A percentile compares a stretch with the other conserved stretches of the same genome.
Evolutionary conservation across 2,113 vertebrate species (phyloP).

Genomic region (Cebus imitator): DNA sequence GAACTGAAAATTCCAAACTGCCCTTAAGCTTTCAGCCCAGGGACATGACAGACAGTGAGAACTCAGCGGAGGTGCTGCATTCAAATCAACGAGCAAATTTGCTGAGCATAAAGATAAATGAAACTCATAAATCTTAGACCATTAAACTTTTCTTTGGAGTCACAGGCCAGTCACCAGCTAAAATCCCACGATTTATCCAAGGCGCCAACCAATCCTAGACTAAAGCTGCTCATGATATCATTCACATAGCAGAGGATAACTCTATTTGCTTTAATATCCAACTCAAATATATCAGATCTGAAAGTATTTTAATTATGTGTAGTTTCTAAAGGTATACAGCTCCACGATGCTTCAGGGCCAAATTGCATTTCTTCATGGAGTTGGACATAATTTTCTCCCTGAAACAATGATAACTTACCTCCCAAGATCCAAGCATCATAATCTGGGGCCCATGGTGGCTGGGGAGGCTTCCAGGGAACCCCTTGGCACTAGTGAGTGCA

Average conservation of each 20-base stretch:
- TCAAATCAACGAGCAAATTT: constrained; percentile 19
- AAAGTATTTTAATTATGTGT: constrained; percentile 55
- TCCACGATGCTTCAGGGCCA: constrained; percentile 15
- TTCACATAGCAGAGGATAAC: neutral
- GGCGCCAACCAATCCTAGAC: constrained; percentile 54
- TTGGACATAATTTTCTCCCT: neutral
- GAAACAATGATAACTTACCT: neutral
- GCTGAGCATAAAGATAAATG: neutral
- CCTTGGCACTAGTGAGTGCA: neutral
- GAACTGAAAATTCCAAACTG: neutral
- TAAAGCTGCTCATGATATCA: constrained; percentile 28
- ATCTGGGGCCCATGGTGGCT: neutral
- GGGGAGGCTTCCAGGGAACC: accelerated
- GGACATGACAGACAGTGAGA: neutral
- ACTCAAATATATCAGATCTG: constrained; percentile 69
- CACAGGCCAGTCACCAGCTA: neutral
- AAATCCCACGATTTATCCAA: constrained; percentile 62
- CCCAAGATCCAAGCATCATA: neutral
- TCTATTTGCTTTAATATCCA: constrained; percentile 81
- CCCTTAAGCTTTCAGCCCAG: neutral
- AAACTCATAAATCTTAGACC: constrained; percentile 29
- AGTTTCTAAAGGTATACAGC: constrained; percentile 82
- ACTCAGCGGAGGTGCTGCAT: neutral
- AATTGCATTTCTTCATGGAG: neutral
- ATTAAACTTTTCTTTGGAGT: neutral